These are phyloP conservation scores for Pterostichus madidus DNA, from an alignment of 2,888 invertebrate genomes.

Conservation along the genomic window DNA sequence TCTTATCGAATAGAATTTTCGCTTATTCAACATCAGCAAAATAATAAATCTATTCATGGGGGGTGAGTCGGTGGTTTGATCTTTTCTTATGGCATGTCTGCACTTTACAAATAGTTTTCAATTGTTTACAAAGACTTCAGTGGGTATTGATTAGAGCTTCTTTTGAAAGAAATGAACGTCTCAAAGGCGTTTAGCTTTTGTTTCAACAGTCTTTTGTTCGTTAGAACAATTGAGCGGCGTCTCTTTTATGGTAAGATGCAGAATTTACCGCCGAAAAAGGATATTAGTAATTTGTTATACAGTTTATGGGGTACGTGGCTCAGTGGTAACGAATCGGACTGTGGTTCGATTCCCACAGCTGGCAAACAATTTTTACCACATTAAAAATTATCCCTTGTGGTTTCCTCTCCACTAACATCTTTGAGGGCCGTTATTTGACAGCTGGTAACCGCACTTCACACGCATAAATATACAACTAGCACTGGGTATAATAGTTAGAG, in stretches of 20 bases:
- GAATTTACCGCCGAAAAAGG: neutral
- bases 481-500: too few species aligned
- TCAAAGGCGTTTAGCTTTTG: constrained; percentile 19
- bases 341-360: too few species aligned
- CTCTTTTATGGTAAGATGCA: neutral
- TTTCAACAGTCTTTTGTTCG: constrained; percentile 31
- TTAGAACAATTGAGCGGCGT: constrained; percentile 2
- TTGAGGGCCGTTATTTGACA: too few species aligned
- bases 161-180: constrained; percentile 16
- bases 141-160: constrained; percentile 4
- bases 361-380: too few species aligned
- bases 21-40: neutral
- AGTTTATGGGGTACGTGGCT: too few species aligned
- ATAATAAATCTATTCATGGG: too few species aligned
- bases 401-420: too few species aligned
- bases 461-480: too few species aligned
- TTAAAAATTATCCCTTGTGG: too few species aligned
- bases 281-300: too few species aligned
- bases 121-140: constrained; percentile 4
- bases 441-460: too few species aligned
- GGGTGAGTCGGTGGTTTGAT: neutral
- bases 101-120: constrained; percentile 14
- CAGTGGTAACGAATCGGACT: too few species aligned
- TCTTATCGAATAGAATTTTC: neutral
- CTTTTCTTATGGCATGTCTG: neutral